Conservation (phyloP, 2,113 vertebrate genomes). For the Erythrocercus mccallii region DNA sequence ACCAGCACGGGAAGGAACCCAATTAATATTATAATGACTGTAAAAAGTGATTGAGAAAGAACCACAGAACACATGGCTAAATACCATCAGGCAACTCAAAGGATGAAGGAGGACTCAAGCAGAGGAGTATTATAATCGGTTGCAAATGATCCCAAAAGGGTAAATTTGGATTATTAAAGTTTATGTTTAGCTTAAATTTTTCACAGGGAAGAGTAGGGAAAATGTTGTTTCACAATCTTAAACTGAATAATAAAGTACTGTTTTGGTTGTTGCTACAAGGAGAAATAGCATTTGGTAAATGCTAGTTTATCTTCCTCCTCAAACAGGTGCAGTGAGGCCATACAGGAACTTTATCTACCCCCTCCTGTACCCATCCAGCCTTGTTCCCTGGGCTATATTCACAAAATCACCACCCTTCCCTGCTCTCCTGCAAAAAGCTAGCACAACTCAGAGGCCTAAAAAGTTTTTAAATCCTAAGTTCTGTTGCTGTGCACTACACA, state of each 20-base stretch:
- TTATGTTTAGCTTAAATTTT: neutral
- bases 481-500: neutral
- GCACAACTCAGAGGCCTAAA: neutral
- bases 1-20: neutral
- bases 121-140: neutral
- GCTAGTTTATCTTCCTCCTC: neutral
- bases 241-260: neutral
- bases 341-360: accelerated
- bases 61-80: neutral
- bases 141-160: neutral
- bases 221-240: accelerated
- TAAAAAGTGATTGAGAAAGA: neutral
- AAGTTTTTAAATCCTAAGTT: neutral
- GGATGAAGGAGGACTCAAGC: neutral
- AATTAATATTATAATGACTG: neutral
- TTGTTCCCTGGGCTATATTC: neutral
- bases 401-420: neutral
- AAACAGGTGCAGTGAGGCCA: neutral
- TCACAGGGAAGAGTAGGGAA: neutral
- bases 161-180: neutral
- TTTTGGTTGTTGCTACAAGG: neutral
- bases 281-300: neutral
- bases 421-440: neutral
- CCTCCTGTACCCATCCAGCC: neutral
- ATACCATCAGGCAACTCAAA: neutral